phyloP scores from a whole-genome alignment of 1,140 invertebrate species.

The Drosophila sucinea region DNA sequence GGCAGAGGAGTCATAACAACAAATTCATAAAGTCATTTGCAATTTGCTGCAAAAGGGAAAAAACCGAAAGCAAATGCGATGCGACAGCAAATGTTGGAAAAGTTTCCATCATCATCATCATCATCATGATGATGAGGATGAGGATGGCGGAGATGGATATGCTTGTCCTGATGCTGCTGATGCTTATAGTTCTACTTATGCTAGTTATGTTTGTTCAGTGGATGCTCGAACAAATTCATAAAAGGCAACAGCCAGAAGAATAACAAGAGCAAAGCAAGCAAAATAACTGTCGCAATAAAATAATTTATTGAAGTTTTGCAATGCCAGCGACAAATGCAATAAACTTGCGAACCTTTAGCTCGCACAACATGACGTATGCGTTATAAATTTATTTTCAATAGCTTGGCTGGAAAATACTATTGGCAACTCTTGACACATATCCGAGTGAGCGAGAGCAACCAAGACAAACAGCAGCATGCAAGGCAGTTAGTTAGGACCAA shows the following conservation, averaged over 20 bases:
- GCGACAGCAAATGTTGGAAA: conserved; percentile 52
- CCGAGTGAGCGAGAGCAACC: conserved; percentile 24
- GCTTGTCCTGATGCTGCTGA: conserved; percentile 19
- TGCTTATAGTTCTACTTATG: conserved; percentile 29
- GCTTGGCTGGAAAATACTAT: conserved; percentile 40
- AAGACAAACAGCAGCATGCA: conserved; percentile 45
- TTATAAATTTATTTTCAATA: conserved; percentile 80
- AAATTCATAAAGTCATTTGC: conserved; percentile 78
- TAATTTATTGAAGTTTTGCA: conserved; percentile 82
- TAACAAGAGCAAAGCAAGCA: conserved; percentile 43
- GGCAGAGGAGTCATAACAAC: conserved; percentile 28
- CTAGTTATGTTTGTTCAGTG: conserved; percentile 26
- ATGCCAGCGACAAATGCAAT: conserved; percentile 79
- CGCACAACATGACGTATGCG: conserved; percentile 75
- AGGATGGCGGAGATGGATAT: conserved; percentile 26
- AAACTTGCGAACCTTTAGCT: conserved; percentile 53
- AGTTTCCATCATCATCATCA: conserved; percentile 4
- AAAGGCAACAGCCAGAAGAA: conserved; percentile 22
- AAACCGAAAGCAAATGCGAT: conserved; percentile 52
- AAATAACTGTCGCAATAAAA: conserved; percentile 83
- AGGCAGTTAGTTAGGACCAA: conserved; percentile 51
- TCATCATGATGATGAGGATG: not conserved
- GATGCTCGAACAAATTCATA: conserved; percentile 63
- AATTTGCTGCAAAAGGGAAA: conserved; percentile 62
- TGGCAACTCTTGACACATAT: conserved; percentile 81